Evolutionary conservation across 35 echinoderm and acorn worm species (phyloP), one percentile per base, ranked within the genome.

Genomic region (Ophioderma brevispina): DNA sequence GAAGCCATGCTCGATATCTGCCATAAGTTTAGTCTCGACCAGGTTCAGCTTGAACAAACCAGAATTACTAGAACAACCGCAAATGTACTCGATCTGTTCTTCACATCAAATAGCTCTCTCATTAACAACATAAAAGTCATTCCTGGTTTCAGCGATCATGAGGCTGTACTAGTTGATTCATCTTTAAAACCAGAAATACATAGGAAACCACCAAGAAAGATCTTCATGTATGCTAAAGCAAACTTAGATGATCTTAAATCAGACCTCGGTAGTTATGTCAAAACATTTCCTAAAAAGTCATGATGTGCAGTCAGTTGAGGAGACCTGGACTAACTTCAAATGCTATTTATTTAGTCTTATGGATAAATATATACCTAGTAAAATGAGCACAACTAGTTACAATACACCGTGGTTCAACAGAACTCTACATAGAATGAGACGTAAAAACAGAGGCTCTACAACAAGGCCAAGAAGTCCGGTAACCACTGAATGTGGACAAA

Each of bases 351-450:
- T 70, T 70, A 25, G n/a, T 15, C 28, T 70, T 8, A 70, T 70
- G 59, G 59, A 70, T 25, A 70, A 25, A 70, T 70, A 13, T 70
- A 0, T 84, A 49, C 39, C 49, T 33, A 50, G 33, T 35, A 84
- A 84, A 31, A 42, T 34, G 49, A 84, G 49, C 50, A 49, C 31
- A 8, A 41, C 43, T 18, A 83, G 39, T 32, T 46, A 36, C 42
- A 83, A 83, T 31, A n/a, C 31, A 11, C 81, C 32, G 6, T 49
- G 42, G 81, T 83, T 80, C 31, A 80, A 80, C 33, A 32, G 78
- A 34, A 35, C n/a, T 1, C 78, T 80, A 17, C 78, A 80, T 39
- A 80, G 34, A 21, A 80, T 37, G 1, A 80, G 38, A 36, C 6
- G 34, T 34, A 80, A 80, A 80, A 80, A 80, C 1, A 80, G n/a